Percentiles rank a stretch among this genome's conserved stretches.
phyloP scores from a whole-genome alignment of 2,888 invertebrate species.

The Bellardia bayeri region DNA sequence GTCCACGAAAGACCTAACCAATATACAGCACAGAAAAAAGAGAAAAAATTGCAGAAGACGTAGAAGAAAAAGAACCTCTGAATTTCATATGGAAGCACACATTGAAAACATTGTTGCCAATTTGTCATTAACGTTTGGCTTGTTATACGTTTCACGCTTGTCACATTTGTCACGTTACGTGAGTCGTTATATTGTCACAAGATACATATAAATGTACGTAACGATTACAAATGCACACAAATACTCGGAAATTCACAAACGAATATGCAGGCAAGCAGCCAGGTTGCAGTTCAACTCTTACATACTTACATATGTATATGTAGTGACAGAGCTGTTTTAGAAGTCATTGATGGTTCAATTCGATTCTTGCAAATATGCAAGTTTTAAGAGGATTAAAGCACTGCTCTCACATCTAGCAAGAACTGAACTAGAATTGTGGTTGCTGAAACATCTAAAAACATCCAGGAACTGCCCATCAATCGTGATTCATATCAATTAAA shows the following conservation, averaged over 20 bases:
- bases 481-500: no score
- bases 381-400: no score
- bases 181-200: slow-evolving; percentile 72
- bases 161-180: slow-evolving; percentile 74
- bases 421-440: no score
- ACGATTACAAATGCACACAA: slow-evolving; percentile 39
- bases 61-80: not conserved
- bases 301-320: not conserved
- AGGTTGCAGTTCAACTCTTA: slow-evolving; percentile 24
- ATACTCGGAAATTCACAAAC: not conserved
- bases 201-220: slow-evolving; percentile 57
- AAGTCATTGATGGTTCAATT: not conserved
- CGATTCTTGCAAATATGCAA: no score
- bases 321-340: not conserved
- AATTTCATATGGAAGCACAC: slow-evolving; percentile 43
- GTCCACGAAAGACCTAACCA: not conserved
- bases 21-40: slow-evolving; percentile 5
- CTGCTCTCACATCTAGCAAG: no score
- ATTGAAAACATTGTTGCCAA: slow-evolving; percentile 70
- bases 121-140: slow-evolving; percentile 73
- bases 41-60: not conserved
- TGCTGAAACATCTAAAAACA: no score
- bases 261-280: slow-evolving; percentile 46
- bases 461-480: no score
- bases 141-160: slow-evolving; percentile 73